Evolutionary conservation across 2,113 vertebrate genomes (phyloP), one percentile per base, ranked within the genome.

Genomic region (Ceyx cyanopectus): DNA sequence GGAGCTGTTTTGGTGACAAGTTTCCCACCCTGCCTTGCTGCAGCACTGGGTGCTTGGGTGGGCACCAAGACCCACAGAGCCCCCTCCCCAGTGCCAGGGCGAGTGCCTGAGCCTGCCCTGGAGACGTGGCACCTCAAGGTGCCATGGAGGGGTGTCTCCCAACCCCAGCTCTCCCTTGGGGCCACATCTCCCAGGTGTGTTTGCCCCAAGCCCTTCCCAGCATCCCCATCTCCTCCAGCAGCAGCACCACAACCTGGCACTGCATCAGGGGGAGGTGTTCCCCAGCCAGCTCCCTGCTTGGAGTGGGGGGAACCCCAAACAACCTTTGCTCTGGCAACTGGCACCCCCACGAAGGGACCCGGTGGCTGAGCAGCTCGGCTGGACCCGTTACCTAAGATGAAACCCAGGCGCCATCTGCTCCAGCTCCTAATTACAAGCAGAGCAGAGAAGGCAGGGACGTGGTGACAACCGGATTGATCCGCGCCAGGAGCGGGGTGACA

Each of bases 401-500:
- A 93, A 79, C 92, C 79, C 90, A 51, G 92, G 95, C 75, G 4
- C 94, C 95, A 95, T 96, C 95, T 93, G 94, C 87, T 94, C 90
- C 6, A 4, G 69, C 93, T 92, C 81, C 81, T 93, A 67, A 81
- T 96, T 77, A 79, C 61, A 40, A 84, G 74, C 57, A 2, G 21
- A 29, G 83, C 82, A 62, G 60, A 91, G 73, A 72, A 87, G 87
- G 80, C 83, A 73, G 90, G 79, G 79, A 72, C 6, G 0, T 7
- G 60, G 77, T n/a, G 30, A 19, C 1, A 4, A 37, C 17, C 0
- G 22, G 50, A 22, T 53, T 2, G 5, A 57, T 18, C 23, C 5
- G 3, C 6, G 3, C 6, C 1, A 0, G 68, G 40, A 72, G 51
- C 0, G 3, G 85, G 84, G 88, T 41, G 75, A n/a, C 76, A 51